Percentiles rank a stretch among this genome's conserved stretches.
phyloP scores from a whole-genome alignment of 2,797 vertebrate genomes.

The Pangasius krempfi region DNA sequence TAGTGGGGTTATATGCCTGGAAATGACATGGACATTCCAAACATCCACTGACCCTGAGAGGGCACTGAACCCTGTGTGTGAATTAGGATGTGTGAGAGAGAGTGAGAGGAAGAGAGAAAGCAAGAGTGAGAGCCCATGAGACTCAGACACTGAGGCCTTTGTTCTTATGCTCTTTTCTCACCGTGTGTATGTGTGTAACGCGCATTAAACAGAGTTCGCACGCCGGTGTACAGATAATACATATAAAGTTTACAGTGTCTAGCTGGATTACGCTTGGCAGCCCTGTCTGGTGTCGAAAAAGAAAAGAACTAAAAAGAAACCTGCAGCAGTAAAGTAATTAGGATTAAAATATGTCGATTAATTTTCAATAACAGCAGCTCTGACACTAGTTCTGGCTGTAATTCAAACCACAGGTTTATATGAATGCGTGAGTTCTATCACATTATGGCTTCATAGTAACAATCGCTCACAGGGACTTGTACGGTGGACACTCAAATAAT shows the following conservation, averaged over 20 bases:
- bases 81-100: conserved; percentile 24
- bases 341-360: background rate
- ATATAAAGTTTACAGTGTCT: background rate
- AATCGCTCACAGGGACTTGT: background rate
- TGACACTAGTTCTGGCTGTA: background rate
- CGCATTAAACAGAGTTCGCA: background rate
- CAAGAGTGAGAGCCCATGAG: conserved; percentile 24
- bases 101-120: background rate
- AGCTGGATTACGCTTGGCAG: background rate
- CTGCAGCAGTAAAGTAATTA: background rate
- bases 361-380: background rate
- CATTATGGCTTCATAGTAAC: background rate
- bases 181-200: background rate
- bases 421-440: background rate
- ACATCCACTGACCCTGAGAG: conserved; percentile 63
- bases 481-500: background rate
- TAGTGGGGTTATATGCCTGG: conserved; percentile 24
- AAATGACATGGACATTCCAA: conserved; percentile 64
- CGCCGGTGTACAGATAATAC: background rate
- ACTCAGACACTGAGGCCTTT: conserved; percentile 6
- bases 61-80: conserved; percentile 58
- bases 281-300: background rate
- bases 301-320: background rate
- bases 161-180: background rate
- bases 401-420: background rate